These are phyloP conservation scores for Eubucco bourcierii DNA, from an alignment of 2,113 vertebrate genomes.

Conservation along the genomic window DNA sequence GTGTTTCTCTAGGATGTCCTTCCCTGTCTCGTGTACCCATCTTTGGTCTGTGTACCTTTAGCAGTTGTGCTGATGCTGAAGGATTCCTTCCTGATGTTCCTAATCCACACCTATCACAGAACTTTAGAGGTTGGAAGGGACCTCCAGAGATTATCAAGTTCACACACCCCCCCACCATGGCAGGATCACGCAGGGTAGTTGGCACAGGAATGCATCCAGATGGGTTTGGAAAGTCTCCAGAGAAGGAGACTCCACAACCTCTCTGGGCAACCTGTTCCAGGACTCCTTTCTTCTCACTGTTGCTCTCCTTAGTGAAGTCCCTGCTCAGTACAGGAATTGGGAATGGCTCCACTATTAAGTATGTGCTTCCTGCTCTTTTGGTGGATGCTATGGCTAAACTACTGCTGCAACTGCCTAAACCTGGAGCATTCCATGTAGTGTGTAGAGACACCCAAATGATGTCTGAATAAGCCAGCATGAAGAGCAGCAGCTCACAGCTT, in stretches of 20 bases:
- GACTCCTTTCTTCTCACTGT: not conserved
- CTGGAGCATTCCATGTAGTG: not conserved
- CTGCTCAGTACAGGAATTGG: not conserved
- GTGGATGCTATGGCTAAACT: not conserved
- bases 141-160: too few species aligned
- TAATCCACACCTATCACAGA: fast-evolving
- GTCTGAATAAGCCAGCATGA: not conserved
- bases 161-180: too few species aligned
- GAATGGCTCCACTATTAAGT: not conserved
- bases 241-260: not conserved
- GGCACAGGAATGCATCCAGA: too few species aligned
- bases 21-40: not conserved
- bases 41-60: not conserved
- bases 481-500: not conserved
- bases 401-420: not conserved
- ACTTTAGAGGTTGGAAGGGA: too few species aligned
- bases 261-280: not conserved
- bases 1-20: not conserved
- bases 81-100: not conserved
- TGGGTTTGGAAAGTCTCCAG: too few species aligned
- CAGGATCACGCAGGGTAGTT: too few species aligned
- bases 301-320: not conserved
- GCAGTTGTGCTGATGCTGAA: not conserved
- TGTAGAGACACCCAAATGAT: not conserved
- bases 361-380: not conserved